These are phyloP conservation scores for Bicyclus anynana DNA, from an alignment of 1,140 invertebrate species.

Conservation along the genomic window DNA sequence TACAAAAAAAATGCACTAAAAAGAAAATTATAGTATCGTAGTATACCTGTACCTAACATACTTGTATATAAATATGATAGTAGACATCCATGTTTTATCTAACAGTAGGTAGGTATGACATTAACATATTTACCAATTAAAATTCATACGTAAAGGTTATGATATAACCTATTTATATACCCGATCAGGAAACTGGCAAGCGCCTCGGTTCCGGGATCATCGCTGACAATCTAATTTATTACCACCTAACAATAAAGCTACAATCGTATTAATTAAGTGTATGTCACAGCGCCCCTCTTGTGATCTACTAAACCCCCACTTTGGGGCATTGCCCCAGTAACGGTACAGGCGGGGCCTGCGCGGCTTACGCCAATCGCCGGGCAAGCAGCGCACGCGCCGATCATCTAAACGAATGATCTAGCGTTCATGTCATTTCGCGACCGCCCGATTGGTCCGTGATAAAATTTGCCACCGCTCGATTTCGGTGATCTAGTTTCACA, in stretches of 20 bases:
- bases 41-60: no score
- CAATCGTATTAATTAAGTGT: slow-evolving; percentile 61
- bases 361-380: slow-evolving; percentile 58
- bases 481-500: slow-evolving; percentile 52
- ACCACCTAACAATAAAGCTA: slow-evolving; percentile 19
- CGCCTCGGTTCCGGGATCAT: slow-evolving; percentile 14
- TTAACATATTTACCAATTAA: slow-evolving; percentile 3
- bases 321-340: slow-evolving; percentile 65
- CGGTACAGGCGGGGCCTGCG: slow-evolving; percentile 68
- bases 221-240: slow-evolving; percentile 18
- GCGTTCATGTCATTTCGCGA: slow-evolving; percentile 66
- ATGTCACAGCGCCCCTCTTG: slow-evolving; percentile 57
- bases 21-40: no score
- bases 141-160: not conserved
- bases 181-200: slow-evolving; percentile 8
- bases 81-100: no score
- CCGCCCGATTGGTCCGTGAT: slow-evolving; percentile 60
- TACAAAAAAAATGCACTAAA: no score
- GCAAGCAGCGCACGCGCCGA: slow-evolving; percentile 44
- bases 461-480: slow-evolving; percentile 42
- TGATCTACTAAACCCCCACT: slow-evolving; percentile 68
- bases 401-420: slow-evolving; percentile 71
- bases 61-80: no score
- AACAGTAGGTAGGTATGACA: not conserved
- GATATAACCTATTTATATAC: slow-evolving; percentile 9